phyloP scores from a whole-genome alignment of 37 sponge, comb jelly and placozoan species.

The Corticium candelabrum region DNA sequence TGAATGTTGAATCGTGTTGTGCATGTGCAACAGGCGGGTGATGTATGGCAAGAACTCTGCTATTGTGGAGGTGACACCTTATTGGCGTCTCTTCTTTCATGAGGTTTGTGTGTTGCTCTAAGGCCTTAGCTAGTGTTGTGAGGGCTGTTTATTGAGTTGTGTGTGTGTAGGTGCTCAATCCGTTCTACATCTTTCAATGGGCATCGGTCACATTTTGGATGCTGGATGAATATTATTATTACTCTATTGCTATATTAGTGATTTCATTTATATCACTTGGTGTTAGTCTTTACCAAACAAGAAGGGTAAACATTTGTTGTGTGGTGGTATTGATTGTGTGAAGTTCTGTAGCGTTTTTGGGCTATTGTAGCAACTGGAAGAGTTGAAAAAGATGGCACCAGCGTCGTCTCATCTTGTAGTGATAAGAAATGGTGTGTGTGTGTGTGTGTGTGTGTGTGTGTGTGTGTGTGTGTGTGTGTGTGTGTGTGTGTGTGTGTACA shows the following conservation, averaged over 20 bases:
- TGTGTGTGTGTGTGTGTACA: not conserved
- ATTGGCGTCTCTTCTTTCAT: not conserved
- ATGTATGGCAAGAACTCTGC: not conserved
- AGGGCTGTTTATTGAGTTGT: too few species aligned
- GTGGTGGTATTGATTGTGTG: too few species aligned
- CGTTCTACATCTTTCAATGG: conserved; percentile 62
- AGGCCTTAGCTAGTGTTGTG: too few species aligned
- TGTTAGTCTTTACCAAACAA: too few species aligned
- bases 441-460: conserved; percentile 9
- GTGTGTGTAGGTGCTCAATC: conserved; percentile 37
- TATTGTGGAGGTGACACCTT: not conserved
- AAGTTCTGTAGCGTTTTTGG: too few species aligned
- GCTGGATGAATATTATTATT: conserved; percentile 53
- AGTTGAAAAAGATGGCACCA: too few species aligned
- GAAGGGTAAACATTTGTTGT: too few species aligned
- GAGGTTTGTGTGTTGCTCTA: too few species aligned
- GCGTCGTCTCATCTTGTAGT: too few species aligned
- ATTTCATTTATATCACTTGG: conserved; percentile 36
- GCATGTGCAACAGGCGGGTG: not conserved
- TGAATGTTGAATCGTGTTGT: too few species aligned
- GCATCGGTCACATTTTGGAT: conserved; percentile 38
- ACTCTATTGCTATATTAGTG: conserved; percentile 35
- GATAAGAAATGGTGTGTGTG: too few species aligned
- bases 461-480: not conserved
- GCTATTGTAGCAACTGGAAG: too few species aligned